Base-by-base conservation (phyloP, 2,113 vertebrate genomes). In the Nycticebus coucang region DNA sequence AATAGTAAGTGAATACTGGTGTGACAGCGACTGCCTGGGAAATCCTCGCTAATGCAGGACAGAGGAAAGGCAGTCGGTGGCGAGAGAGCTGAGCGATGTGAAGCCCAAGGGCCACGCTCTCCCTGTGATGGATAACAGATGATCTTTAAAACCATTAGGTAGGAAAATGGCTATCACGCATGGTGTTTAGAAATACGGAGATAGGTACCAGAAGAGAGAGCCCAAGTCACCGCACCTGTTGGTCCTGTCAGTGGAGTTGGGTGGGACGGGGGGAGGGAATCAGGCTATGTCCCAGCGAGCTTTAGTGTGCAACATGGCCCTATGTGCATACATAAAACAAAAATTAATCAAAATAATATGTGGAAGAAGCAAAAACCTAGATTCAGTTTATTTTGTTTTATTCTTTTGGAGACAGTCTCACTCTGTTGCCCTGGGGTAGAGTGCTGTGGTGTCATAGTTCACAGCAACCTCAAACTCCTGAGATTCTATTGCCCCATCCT, bases 101-200 rank as follows among this genome's bases (percentile, higher is more conserved):
- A 28, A 22, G 14, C 18, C 8, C 11, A 1, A 19, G 9, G 14
- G 30, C 14, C 12, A 19, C 0, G 30, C 13, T 28, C 11, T 53
- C 66, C 18, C 14, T 9, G 10, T 5, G 37, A 28, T 0, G 3
- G 6, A 0, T 4, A 33, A 28, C 1, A 62, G 53, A 26, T 30
- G 19, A 30, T 12, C 45, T 28, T 18, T 35, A 35, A 55, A 33
- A 13, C 21, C n/a, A 1, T 9, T 3, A 55, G 7, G 33, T 1
- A 75, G 35, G 35, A 77, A 35, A 30, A 28, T 1, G 37, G 62
- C 3, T 17, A 15, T 41, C 33, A 9, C 8, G 35, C 6, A 8
- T 45, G 3, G n/a, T 33, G 35, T 5, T 90, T 81, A 45, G 74
- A 60, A 41, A 62, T 24, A 8, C 4, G 22, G 55, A 28, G 10